Base-by-base conservation (phyloP, 2,113 vertebrate genomes). In the Ivindomyrus marchei region DNA sequence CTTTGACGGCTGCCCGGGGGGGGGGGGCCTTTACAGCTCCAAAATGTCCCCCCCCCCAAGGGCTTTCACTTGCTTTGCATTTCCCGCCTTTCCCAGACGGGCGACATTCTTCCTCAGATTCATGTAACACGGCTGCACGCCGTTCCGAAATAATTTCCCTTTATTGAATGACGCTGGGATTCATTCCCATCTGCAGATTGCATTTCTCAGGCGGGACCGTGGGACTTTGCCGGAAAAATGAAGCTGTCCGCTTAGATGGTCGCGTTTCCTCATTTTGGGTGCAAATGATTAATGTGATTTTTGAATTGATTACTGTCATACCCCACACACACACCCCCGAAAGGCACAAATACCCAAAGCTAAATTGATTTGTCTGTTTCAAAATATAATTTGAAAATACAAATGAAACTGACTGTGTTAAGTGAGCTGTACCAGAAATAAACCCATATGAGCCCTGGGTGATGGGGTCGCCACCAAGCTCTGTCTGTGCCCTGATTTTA, bases 111-210 rank as follows among this genome's bases (percentile, higher is more conserved):
- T 87, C 86, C 58, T 58, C 39, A 91, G 62, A 80, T 83, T 49
- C 2, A 13, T 24, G 91, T 91, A 92, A 92, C 92, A 93, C 90
- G 93, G 94, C 94, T 89, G 27, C 21, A 31, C 50, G 13, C 50
- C 27, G 31, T 39, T 27, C 45, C 17, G 2, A 31, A 87, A 53
- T 87, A 6, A 85, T 47, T 47, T 56, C 27, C 27, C 13, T 87
- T 87, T 5, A 56, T 87, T 56, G 49, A 87, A 87, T 87, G 47
- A 87, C 50, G n/a, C 47, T 87, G 49, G 27, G 50, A n/a, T 56
- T 39, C 50, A 87, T 53, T 87, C 50, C 36, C 31, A 31, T 87
- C n/a, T 19, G 10, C 85, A 87, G 85, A 87, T 87, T 53, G 31
- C 49, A 87, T 87, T 53, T 87, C 45, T 13, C 45, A 17, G 47